Percentiles rank a stretch among this genome's conserved stretches.
phyloP scores from a whole-genome alignment of 2,888 invertebrate species.

The Eumerus sabulonum region DNA sequence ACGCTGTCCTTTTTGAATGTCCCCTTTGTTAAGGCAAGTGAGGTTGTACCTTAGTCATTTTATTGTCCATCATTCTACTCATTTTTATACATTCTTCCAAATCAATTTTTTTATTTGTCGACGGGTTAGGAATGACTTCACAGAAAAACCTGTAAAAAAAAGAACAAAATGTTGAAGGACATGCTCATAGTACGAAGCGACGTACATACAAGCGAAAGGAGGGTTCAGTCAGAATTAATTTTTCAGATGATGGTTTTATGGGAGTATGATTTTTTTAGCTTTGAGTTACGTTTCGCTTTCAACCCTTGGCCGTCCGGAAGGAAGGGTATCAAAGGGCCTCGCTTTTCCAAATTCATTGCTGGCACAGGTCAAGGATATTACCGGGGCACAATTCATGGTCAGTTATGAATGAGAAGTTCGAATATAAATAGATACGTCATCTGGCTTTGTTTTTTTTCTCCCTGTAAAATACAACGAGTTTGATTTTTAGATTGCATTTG shows the following conservation, averaged over 20 bases:
- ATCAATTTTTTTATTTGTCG: neutral
- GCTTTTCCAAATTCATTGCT: no score
- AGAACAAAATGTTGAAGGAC: neutral
- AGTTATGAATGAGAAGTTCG: no score
- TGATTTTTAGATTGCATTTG: no score
- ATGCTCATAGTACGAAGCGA: no score
- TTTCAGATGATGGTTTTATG: slow-evolving; percentile 55
- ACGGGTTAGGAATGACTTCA: slow-evolving; percentile 1
- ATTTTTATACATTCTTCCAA: neutral
- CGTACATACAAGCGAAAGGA: slow-evolving; percentile 23
- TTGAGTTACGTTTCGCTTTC: slow-evolving; percentile 34
- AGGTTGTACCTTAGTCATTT: slow-evolving; percentile 11
- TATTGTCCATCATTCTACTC: neutral
- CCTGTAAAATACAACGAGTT: no score
- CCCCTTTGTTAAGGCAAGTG: slow-evolving; percentile 6
- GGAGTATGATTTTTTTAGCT: slow-evolving; percentile 37
- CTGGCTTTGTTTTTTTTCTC: no score
- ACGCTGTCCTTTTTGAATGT: slow-evolving; percentile 14
- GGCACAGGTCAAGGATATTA: no score
- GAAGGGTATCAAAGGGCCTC: no score
- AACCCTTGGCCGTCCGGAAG: neutral
- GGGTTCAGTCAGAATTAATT: slow-evolving; percentile 55
- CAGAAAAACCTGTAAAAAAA: neutral
- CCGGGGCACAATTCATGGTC: no score
- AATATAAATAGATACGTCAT: no score